These are phyloP conservation scores for Bolinopsis microptera DNA, from an alignment of 37 sponge, comb jelly and placozoan genomes.

Conservation along the genomic window DNA sequence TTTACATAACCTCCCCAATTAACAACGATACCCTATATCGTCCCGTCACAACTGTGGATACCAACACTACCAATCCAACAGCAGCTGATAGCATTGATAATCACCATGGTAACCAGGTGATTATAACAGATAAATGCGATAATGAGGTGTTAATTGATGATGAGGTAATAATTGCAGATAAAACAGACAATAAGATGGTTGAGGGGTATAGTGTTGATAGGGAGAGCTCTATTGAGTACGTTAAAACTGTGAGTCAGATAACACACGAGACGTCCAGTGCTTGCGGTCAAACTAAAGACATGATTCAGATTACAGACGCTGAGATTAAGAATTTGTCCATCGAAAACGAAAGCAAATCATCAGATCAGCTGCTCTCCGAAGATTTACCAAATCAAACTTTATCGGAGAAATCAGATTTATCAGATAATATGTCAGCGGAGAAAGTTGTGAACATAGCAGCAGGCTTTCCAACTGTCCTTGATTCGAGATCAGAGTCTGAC, in stretches of 20 bases:
- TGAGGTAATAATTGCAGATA: background rate
- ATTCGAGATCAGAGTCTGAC: too few relatives aligned
- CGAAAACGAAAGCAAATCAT: background rate
- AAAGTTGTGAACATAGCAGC: background rate
- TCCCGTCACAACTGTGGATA: background rate
- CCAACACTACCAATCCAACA: background rate
- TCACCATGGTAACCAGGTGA: conserved; percentile 28
- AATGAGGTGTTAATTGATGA: background rate
- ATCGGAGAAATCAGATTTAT: background rate
- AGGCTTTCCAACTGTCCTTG: background rate
- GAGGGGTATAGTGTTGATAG: background rate
- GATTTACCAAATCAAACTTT: background rate
- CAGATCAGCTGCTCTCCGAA: background rate
- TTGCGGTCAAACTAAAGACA: background rate
- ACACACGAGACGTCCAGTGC: too few relatives aligned
- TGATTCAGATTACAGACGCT: background rate
- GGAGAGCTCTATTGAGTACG: background rate
- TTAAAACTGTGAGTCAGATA: background rate
- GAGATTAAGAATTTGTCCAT: background rate
- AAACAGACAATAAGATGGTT: background rate
- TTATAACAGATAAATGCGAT: background rate
- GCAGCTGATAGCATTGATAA: background rate
- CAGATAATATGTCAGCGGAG: background rate
- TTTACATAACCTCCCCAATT: background rate
- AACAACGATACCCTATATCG: background rate